Conservation (phyloP, 2,113 vertebrate species). For the Choloepus hoffmanni region DNA sequence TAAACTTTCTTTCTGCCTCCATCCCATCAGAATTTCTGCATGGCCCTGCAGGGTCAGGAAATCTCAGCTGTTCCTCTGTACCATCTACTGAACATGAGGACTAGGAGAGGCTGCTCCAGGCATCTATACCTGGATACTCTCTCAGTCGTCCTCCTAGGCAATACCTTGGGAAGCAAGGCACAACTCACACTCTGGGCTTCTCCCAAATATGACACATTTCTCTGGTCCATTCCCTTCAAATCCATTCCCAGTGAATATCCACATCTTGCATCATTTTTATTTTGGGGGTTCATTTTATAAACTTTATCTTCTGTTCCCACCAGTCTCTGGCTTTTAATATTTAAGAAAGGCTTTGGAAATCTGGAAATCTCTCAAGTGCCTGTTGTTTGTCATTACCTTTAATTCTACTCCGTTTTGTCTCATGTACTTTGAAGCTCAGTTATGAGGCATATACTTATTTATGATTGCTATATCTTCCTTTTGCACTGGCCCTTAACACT, state of each 20-base stretch:
- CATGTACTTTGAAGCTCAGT: neutral
- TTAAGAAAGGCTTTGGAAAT: neutral
- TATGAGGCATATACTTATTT: neutral
- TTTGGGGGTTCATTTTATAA: neutral
- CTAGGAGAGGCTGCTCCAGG: neutral
- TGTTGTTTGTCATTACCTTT: neutral
- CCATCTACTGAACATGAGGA: neutral
- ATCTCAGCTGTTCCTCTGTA: neutral
- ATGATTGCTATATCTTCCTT: too few relatives aligned
- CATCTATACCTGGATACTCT: neutral
- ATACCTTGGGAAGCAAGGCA: neutral
- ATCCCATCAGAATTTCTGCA: neutral
- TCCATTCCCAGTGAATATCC: neutral
- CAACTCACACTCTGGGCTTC: neutral
- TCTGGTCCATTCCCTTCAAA: neutral
- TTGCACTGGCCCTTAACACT: neutral
- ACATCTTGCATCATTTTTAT: neutral
- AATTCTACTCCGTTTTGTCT: neutral
- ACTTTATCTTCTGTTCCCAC: neutral
- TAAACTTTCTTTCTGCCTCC: neutral
- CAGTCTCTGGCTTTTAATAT: neutral
- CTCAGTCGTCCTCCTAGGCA: neutral
- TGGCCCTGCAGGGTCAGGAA: neutral
- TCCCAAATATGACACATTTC: neutral
- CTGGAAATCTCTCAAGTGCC: conserved; percentile 3